A percentile compares a stretch with the other conserved stretches of the same genome.
phyloP scores from a whole-genome alignment of 1,140 invertebrate species.

The Pentalonia nigronervosa region DNA sequence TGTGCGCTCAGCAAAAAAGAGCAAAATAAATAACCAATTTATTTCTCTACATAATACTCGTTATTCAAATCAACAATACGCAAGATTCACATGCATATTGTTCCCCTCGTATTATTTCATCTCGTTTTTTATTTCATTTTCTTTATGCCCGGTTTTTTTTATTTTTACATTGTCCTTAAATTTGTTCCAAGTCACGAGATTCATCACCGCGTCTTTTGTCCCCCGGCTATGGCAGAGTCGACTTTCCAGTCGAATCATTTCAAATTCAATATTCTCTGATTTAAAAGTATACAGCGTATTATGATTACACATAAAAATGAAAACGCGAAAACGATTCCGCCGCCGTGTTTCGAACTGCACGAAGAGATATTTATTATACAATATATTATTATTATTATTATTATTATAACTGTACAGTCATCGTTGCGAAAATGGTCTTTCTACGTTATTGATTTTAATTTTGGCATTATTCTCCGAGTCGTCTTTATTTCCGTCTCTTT shows the following conservation, averaged over 20 bases:
- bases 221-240: constrained; percentile 12
- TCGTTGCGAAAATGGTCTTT: constrained; percentile 18
- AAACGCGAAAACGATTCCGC: constrained; percentile 49
- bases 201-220: constrained; percentile 56
- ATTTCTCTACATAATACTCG: constrained; percentile 49
- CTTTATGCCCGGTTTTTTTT: constrained; percentile 48
- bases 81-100: constrained; percentile 46
- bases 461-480: neutral
- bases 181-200: constrained; percentile 57
- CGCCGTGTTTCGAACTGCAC: neutral
- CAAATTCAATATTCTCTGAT: constrained; percentile 56
- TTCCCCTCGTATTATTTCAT: constrained; percentile 57
- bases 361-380: neutral
- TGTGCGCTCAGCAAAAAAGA: constrained; percentile 45
- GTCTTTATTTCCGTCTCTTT: neutral
- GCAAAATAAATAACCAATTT: constrained; percentile 58
- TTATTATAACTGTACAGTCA: neutral
- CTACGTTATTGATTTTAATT: constrained; percentile 41
- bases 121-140: constrained; percentile 46
- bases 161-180: constrained; percentile 57
- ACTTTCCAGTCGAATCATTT: constrained; percentile 57
- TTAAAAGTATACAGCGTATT: constrained; percentile 55
- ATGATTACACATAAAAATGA: neutral
- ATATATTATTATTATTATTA: constrained; percentile 3
- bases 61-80: constrained; percentile 58